Evolutionary conservation across 2,888 invertebrate genomes (phyloP).

Genomic region (Plemyria rubiginata): DNA sequence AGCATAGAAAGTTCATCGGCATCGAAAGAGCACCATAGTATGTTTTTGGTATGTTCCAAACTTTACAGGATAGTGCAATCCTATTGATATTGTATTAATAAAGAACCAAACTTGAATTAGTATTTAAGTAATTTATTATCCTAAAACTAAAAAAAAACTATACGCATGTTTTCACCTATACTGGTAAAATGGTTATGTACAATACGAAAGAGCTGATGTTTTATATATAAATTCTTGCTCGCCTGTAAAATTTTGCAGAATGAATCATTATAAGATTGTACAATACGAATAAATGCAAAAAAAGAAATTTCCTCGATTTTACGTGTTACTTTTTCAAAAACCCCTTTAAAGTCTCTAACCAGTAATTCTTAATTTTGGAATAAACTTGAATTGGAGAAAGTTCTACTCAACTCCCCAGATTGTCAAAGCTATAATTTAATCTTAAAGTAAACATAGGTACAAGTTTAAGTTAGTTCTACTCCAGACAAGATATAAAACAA

Average conservation of each 20-base stretch:
- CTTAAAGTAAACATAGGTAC: too few relatives aligned
- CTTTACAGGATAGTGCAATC: conserved; percentile 83
- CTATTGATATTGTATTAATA: conserved; percentile 85
- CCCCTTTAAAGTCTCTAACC: conserved; percentile 4
- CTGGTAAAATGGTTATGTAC: conserved; percentile 85
- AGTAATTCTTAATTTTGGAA: too few relatives aligned
- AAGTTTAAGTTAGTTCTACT: too few relatives aligned
- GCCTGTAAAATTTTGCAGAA: conserved; percentile 86
- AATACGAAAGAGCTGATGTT: conserved; percentile 84
- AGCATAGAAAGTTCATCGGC: conserved; percentile 85
- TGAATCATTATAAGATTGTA: conserved; percentile 85
- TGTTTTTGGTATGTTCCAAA: conserved; percentile 80
- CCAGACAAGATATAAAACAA: too few relatives aligned
- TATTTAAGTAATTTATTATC: conserved; percentile 85
- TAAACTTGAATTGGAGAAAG: background rate
- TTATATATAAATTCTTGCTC: conserved; percentile 86
- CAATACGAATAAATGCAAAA: conserved; percentile 85
- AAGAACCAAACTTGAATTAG: conserved; percentile 86
- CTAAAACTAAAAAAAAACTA: conserved; percentile 82
- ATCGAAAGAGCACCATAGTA: conserved; percentile 77
- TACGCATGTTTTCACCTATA: conserved; percentile 86
- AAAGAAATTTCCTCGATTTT: conserved; percentile 82
- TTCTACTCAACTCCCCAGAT: background rate
- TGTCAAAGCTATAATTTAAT: too few relatives aligned
- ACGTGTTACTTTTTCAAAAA: conserved; percentile 52